Percentiles rank a stretch among this genome's conserved stretches.
Evolutionary conservation across 2,113 vertebrate genomes (phyloP).

Genomic region (Peucedramus taeniatus): DNA sequence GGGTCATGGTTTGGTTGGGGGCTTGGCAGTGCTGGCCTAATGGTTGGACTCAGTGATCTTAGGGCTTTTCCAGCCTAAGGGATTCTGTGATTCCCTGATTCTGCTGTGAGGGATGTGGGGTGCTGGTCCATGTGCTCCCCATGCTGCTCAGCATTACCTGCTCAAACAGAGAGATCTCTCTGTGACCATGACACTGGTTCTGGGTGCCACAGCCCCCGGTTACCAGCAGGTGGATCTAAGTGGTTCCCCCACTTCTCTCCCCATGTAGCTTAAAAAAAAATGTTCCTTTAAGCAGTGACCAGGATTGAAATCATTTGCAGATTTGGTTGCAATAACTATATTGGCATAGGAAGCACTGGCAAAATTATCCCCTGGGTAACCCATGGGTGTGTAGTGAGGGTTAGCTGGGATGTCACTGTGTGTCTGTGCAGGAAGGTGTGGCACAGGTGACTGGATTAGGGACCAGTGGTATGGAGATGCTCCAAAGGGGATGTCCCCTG

Average conservation of each 20-base stretch:
- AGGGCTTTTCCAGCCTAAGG: not conserved
- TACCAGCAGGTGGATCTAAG: not conserved
- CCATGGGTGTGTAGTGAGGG: not conserved
- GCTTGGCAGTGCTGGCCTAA: not conserved
- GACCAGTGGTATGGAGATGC: not conserved
- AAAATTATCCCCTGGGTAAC: not conserved
- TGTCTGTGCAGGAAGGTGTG: not conserved
- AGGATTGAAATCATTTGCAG: not conserved
- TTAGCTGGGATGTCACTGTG: rapidly evolving
- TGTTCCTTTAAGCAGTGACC: not conserved
- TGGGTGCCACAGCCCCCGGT: not conserved
- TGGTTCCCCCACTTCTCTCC: not conserved
- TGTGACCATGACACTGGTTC: rapidly evolving
- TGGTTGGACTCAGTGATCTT: not conserved
- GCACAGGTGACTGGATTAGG: rapidly evolving
- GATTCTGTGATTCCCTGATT: not conserved
- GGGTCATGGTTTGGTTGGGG: not conserved
- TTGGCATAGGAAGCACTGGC: not conserved
- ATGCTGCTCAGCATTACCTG: not conserved
- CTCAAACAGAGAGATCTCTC: rapidly evolving
- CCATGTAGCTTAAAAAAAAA: not conserved
- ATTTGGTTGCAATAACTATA: not conserved
- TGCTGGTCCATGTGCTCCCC: rapidly evolving
- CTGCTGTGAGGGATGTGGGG: not conserved
- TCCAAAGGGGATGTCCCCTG: not conserved